phyloP scores from a whole-genome alignment of 2,797 vertebrate genomes.

The Bucorvus abyssinicus region DNA sequence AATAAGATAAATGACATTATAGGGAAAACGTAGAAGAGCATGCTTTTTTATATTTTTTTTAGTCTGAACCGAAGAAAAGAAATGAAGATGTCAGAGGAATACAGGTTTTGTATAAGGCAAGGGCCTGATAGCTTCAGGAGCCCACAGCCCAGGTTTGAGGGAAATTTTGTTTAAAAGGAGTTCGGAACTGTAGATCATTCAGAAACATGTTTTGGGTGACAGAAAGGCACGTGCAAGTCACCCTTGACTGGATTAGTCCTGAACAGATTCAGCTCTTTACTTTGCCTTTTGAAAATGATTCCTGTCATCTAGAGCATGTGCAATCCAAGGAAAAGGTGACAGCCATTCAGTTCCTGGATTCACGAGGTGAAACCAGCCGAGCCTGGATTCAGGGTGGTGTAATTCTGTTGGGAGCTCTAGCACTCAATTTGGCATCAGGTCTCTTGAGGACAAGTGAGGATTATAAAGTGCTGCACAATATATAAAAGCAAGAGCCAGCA shows the following conservation, averaged over 20 bases:
- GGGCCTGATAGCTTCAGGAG: not conserved
- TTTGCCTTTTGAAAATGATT: not conserved
- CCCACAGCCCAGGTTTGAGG: not conserved
- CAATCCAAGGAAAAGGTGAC: not conserved
- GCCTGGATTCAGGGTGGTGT: not conserved
- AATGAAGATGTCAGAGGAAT: not conserved
- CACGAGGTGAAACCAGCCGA: not conserved
- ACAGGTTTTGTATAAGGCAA: not conserved
- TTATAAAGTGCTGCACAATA: not conserved
- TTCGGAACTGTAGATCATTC: not conserved
- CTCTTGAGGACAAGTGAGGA: not conserved
- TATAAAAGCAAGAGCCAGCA: not conserved
- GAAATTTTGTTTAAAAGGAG: not conserved
- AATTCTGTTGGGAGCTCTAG: not conserved
- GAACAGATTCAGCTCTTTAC: not conserved
- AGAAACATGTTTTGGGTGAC: not conserved
- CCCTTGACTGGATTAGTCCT: not conserved
- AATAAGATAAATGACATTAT: constrained; percentile 3
- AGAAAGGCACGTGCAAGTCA: not conserved
- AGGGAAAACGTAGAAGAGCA: not conserved
- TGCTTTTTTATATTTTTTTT: not conserved
- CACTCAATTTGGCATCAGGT: not conserved
- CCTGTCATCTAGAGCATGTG: not conserved
- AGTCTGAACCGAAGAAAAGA: not conserved
- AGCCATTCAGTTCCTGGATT: not conserved